These are phyloP conservation scores for Todus mexicanus DNA, from an alignment of 2,797 vertebrate genomes.

Conservation along the genomic window DNA sequence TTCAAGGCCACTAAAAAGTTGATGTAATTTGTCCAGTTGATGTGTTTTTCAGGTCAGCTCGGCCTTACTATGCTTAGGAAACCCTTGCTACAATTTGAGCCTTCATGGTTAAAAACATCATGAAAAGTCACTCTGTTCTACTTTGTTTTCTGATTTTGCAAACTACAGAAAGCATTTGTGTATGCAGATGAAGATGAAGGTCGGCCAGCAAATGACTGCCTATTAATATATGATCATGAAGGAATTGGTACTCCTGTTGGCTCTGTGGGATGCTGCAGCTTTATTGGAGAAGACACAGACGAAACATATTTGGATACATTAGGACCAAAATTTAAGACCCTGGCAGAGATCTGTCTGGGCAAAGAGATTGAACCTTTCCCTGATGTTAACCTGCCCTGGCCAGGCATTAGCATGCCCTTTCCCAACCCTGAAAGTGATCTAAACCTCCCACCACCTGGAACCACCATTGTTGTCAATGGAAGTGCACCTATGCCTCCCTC, in stretches of 20 bases:
- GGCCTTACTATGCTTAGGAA: neutral
- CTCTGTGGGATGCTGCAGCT: constrained; percentile 78
- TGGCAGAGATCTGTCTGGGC: constrained; percentile 81
- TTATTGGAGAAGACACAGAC: constrained; percentile 75
- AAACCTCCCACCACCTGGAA: constrained; percentile 66
- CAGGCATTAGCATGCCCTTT: neutral
- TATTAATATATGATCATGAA: constrained; percentile 82
- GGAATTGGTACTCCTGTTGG: constrained; percentile 70
- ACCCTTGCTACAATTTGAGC: neutral
- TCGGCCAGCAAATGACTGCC: constrained; percentile 74
- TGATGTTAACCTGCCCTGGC: constrained; percentile 19
- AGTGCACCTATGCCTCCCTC: constrained; percentile 36
- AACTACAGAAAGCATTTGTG: constrained; percentile 76
- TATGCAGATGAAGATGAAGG: constrained; percentile 76
- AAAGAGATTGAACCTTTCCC: constrained; percentile 62
- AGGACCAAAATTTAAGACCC: constrained; percentile 81
- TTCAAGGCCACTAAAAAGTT: neutral
- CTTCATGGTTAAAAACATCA: neutral
- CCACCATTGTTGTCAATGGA: constrained; percentile 62
- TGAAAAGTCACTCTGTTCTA: neutral
- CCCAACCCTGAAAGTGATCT: constrained; percentile 58
- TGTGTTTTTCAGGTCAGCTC: neutral
- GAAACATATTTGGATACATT: constrained; percentile 80
- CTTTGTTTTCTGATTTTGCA: neutral
- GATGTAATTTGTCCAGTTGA: neutral